Base-by-base conservation (phyloP, 2,797 vertebrate species). In the Chromobotia macracanthus region DNA sequence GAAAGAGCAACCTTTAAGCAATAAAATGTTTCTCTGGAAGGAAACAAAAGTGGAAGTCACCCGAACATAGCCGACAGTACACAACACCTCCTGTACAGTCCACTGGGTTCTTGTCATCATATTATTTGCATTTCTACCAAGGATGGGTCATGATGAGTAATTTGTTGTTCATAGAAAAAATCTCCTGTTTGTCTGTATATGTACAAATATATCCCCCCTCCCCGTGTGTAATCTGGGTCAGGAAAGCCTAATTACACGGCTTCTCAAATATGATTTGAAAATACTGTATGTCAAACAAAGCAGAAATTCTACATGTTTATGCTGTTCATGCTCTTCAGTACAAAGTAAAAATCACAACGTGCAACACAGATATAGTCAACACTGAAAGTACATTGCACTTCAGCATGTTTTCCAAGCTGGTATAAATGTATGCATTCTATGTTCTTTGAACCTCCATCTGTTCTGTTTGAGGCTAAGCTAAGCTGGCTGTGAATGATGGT, bases 361-460 rank as follows among this genome's bases (percentile, higher is more conserved):
- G 13, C 23, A 64, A 9, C 53, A 38, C 31, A 38, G 31, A 38
- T 38, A 64, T 35, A 64, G 61, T 64, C 18, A 64, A 44, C 58
- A 61, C 58, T 61, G 25, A 15, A 61, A 70, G 41, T 5, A 56
- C 0, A 10, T 72, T 80, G 53, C 51, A 55, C 44, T 81, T 53
- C 77, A 60, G 51, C 81, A 21, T 72, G 72, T 80, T 83, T 76
- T 50, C 23, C 72, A 80, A 72, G 35, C 51, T 76, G 64, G 51
- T 66, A 65, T 60, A 81, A 75, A 85, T 85, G 69, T 82, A 83
- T 84, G 81, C 81, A 78, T 84, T 83, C 55, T 82, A 84, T 84
- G 85, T 82, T 83, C 85, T 80, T 77, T 46, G 68, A 83, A 69
- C 55, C 71, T 84, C 85, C 85, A 86, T 86, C 85, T 86, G 85